Conservation (phyloP, 2,113 vertebrate species). For the Burhinus bistriatus region DNA sequence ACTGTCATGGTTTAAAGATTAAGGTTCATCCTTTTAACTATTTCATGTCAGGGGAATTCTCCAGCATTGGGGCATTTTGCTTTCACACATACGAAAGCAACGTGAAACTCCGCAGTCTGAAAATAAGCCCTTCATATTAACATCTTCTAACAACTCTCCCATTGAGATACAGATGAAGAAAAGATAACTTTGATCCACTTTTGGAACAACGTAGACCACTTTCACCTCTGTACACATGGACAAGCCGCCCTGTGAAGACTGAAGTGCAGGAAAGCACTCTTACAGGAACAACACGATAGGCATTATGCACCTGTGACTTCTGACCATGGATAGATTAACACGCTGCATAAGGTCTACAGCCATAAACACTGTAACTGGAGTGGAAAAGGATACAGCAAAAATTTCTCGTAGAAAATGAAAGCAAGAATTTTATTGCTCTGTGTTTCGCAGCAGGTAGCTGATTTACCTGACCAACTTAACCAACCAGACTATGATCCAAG, state of each 20-base stretch:
- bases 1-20: background rate
- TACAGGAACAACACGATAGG: background rate
- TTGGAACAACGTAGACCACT: background rate
- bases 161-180: background rate
- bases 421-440: background rate
- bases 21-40: background rate
- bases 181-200: background rate
- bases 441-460: background rate
- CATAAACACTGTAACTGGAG: background rate
- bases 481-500: background rate
- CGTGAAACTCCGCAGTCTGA: background rate
- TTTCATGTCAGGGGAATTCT: background rate
- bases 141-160: background rate
- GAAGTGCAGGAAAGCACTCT: background rate
- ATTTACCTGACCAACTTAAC: background rate
- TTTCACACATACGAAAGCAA: background rate
- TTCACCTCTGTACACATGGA: fast-evolving
- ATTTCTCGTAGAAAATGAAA: background rate
- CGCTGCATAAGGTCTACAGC: background rate
- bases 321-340: background rate
- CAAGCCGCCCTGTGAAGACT: background rate
- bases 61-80: background rate
- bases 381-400: background rate
- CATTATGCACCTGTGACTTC: background rate
- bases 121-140: background rate